Percentiles rank a stretch among this genome's conserved stretches.
Evolutionary conservation across 2,113 vertebrate genomes (phyloP).

Genomic region (Steatornis caripensis): DNA sequence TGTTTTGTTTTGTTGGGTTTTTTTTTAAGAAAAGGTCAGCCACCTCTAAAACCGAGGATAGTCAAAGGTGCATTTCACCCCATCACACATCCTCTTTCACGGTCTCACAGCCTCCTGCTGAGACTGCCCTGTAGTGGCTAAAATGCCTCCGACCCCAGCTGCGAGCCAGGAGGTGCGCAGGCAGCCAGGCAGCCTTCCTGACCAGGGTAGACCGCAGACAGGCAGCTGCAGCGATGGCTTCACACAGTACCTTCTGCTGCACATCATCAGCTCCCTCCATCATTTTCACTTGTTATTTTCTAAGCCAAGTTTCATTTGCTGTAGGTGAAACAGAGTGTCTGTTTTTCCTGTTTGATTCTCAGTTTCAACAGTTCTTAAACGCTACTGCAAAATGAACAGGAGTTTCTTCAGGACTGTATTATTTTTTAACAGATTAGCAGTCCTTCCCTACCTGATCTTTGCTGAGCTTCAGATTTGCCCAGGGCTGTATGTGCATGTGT

Average conservation of each 20-base stretch:
- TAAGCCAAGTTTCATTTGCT: background rate
- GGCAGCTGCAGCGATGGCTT: rapidly evolving
- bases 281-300: background rate
- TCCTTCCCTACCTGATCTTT: background rate
- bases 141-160: background rate
- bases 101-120: background rate
- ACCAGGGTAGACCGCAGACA: background rate
- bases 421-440: background rate
- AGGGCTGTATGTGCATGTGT: background rate
- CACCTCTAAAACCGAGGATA: background rate
- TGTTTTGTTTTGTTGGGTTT: no score
- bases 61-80: background rate
- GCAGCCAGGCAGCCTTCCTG: background rate
- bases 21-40: background rate
- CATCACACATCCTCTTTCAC: rapidly evolving
- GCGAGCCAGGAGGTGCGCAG: rapidly evolving
- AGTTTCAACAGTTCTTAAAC: background rate
- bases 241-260: background rate
- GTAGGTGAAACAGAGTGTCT: background rate
- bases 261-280: background rate
- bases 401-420: background rate
- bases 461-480: background rate
- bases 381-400: background rate
- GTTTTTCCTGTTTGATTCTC: background rate
- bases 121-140: background rate